These are phyloP conservation scores for Andrena trimmerana DNA, from an alignment of 2,888 invertebrate genomes.

Conservation along the genomic window DNA sequence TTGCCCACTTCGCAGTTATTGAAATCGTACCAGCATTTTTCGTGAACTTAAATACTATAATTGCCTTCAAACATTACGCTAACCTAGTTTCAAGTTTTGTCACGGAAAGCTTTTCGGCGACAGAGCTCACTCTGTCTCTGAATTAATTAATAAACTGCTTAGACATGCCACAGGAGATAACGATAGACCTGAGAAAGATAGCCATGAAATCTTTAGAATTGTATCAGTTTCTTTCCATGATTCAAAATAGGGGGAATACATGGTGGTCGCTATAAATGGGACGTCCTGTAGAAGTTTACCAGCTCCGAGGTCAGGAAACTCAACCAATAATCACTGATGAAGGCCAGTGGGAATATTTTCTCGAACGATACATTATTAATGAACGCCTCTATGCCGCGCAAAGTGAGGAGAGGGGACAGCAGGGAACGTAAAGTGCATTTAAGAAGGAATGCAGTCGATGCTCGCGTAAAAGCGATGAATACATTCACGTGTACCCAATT, in stretches of 20 bases:
- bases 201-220: too few relatives aligned
- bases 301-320: neutral
- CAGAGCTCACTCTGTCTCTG: too few relatives aligned
- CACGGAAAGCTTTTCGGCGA: neutral
- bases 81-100: neutral
- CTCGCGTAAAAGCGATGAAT: neutral
- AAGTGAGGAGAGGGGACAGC: neutral
- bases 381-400: neutral
- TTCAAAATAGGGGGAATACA: too few relatives aligned
- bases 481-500: slow-evolving; percentile 4
- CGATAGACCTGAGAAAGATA: too few relatives aligned
- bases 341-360: neutral
- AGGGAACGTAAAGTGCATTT: neutral
- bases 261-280: too few relatives aligned
- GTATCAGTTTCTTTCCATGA: too few relatives aligned
- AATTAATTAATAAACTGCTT: neutral
- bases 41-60: too few relatives aligned
- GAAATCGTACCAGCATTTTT: too few relatives aligned
- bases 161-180: neutral
- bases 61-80: too few relatives aligned
- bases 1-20: too few relatives aligned
- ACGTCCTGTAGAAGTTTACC: neutral
- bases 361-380: neutral
- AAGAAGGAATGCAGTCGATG: slow-evolving; percentile 29
- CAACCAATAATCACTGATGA: neutral